Percentiles rank a stretch among this genome's conserved stretches.
phyloP scores from a whole-genome alignment of 1,140 invertebrate species.

The Piezodorus guildinii region DNA sequence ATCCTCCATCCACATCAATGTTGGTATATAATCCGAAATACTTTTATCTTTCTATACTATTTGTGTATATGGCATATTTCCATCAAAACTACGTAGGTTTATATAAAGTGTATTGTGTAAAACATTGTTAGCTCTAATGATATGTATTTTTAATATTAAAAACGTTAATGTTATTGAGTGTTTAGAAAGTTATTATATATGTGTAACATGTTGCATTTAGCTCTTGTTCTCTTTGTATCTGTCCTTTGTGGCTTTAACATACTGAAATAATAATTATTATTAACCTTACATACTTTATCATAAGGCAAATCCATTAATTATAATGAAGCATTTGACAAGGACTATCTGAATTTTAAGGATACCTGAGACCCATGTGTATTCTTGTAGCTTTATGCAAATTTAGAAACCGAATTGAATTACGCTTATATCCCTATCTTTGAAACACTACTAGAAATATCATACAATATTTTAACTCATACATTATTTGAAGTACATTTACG shows the following conservation, averaged over 20 bases:
- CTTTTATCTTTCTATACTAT: not conserved
- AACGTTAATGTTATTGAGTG: not conserved
- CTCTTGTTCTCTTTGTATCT: constrained; percentile 10
- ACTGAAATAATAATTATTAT: too few species aligned
- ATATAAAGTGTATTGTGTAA: constrained; percentile 3
- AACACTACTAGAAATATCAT: not conserved
- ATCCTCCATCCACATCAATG: not conserved
- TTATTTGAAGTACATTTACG: too few species aligned
- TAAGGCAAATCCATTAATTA: too few species aligned
- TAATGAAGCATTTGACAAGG: too few species aligned
- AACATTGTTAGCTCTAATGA: constrained; percentile 8
- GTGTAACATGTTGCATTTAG: constrained; percentile 12
- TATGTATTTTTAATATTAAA: constrained; percentile 12
- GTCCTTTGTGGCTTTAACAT: constrained; percentile 10
- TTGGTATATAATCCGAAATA: not conserved
- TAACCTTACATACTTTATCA: too few species aligned
- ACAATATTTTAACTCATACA: too few species aligned
- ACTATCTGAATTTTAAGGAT: too few species aligned
- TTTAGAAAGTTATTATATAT: constrained; percentile 9
- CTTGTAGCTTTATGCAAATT: constrained; percentile 3
- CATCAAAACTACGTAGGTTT: not conserved
- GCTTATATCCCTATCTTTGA: not conserved
- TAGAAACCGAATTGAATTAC: constrained; percentile 3
- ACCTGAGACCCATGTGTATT: not conserved
- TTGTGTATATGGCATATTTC: not conserved